Conservation (phyloP, 2,113 vertebrate genomes). For the Hippopotamus amphibius region DNA sequence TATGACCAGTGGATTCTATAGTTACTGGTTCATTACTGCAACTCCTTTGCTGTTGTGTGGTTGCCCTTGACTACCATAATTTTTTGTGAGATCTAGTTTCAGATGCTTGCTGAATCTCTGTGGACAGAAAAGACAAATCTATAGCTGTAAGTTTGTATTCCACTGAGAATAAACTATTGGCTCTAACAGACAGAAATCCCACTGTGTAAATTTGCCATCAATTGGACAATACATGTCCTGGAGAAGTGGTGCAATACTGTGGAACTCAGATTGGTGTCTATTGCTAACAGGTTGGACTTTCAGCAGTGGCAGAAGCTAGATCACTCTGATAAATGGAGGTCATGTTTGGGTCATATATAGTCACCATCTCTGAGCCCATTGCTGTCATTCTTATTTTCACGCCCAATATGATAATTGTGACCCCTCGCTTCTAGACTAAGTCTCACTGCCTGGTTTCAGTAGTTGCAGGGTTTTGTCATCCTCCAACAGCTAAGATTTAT, state of each 20-base stretch:
- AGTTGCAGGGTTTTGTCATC: not conserved
- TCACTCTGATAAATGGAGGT: not conserved
- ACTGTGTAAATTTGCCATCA: not conserved
- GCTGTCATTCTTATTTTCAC: not conserved
- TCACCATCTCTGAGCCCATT: not conserved
- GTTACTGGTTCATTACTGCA: not conserved
- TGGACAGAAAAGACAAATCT: not conserved
- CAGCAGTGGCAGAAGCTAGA: not conserved
- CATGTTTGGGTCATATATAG: not conserved
- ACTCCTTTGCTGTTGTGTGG: not conserved
- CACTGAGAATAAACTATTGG: not conserved
- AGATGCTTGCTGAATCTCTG: not conserved
- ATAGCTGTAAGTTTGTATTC: not conserved
- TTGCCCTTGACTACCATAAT: not conserved
- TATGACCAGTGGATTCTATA: not conserved
- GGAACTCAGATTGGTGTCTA: not conserved
- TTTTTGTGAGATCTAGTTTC: not conserved
- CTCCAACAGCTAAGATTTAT: not conserved
- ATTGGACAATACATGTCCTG: not conserved
- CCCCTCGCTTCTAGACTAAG: not conserved
- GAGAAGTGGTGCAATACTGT: not conserved
- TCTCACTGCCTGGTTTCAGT: not conserved
- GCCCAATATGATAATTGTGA: not conserved
- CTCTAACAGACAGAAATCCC: not conserved
- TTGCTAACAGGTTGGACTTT: not conserved